These are phyloP conservation scores for Ciconia boyciana DNA, from an alignment of 2,113 vertebrate species.

Conservation along the genomic window DNA sequence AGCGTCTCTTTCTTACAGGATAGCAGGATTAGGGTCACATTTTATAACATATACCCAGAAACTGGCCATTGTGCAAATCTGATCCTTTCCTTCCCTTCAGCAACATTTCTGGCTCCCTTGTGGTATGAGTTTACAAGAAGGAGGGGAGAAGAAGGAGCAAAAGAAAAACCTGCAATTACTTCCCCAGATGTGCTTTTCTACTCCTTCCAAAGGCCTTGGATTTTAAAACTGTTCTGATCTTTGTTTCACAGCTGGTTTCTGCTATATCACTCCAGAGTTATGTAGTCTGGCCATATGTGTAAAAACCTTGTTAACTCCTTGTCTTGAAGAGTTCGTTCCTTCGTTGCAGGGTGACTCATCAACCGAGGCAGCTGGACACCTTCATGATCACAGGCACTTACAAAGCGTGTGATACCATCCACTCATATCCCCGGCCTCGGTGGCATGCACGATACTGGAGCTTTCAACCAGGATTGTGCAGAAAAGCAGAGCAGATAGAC, in stretches of 20 bases:
- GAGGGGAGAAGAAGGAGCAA: background rate
- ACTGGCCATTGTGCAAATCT: background rate
- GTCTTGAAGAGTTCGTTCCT: background rate
- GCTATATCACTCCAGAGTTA: background rate
- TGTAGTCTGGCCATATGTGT: background rate
- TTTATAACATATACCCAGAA: background rate
- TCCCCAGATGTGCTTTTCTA: background rate
- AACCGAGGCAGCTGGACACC: background rate
- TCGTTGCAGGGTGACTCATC: background rate
- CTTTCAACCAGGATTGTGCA: background rate
- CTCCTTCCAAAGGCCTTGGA: background rate
- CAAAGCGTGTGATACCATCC: background rate
- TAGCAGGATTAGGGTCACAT: background rate
- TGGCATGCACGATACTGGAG: background rate
- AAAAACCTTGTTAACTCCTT: background rate
- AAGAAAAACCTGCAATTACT: background rate
- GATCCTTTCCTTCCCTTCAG: background rate
- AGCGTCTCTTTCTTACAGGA: background rate
- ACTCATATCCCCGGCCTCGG: background rate
- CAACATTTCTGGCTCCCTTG: background rate
- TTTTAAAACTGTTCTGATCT: background rate
- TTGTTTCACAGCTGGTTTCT: background rate
- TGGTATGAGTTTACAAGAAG: background rate
- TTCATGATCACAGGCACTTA: background rate
- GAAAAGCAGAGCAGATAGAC: constrained; percentile 15